Evolutionary conservation across 1,140 invertebrate genomes (phyloP).

Genomic region (Drosophila saltans): DNA sequence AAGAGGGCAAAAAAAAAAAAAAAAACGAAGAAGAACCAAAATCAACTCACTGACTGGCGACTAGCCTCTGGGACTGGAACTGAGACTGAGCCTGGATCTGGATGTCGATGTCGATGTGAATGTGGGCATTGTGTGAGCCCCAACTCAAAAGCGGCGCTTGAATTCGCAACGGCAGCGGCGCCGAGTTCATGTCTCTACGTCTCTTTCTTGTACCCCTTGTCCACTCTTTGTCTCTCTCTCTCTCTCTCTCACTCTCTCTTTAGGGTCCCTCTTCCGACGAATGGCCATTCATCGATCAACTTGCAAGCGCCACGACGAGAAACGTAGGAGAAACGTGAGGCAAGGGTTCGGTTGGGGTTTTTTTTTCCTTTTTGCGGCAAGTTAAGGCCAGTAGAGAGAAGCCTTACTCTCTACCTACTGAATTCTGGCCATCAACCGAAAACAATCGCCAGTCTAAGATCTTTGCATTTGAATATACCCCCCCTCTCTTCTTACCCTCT

Average conservation of each 20-base stretch:
- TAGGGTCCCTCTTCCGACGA: slow-evolving; percentile 27
- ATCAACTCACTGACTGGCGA: not conserved
- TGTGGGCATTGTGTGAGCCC: slow-evolving; percentile 64
- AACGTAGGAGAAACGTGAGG: slow-evolving; percentile 70
- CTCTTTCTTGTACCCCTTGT: not conserved
- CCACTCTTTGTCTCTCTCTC: not conserved
- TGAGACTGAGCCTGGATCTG: slow-evolving; percentile 3
- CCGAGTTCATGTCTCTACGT: slow-evolving; percentile 45
- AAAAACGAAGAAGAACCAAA: slow-evolving; percentile 22
- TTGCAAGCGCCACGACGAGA: slow-evolving; percentile 79
- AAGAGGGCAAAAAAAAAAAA: slow-evolving; percentile 13
- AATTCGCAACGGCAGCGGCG: slow-evolving; percentile 75
- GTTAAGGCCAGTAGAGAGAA: not conserved
- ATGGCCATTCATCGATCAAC: slow-evolving; percentile 79
- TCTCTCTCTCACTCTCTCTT: not conserved
- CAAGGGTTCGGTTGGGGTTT: slow-evolving; percentile 1
- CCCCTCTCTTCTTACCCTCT: too few species aligned
- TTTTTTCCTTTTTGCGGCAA: not conserved
- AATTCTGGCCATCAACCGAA: not conserved
- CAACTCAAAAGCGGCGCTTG: slow-evolving; percentile 78
- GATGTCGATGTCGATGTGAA: slow-evolving; percentile 16
- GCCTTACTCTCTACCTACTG: slow-evolving; percentile 15
- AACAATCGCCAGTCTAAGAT: slow-evolving; percentile 56
- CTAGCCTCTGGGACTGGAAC: slow-evolving; percentile 15
- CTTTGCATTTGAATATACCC: slow-evolving; percentile 72